Conservation (phyloP, 2,113 vertebrate species). For the Nannobrachium achirus region DNA sequence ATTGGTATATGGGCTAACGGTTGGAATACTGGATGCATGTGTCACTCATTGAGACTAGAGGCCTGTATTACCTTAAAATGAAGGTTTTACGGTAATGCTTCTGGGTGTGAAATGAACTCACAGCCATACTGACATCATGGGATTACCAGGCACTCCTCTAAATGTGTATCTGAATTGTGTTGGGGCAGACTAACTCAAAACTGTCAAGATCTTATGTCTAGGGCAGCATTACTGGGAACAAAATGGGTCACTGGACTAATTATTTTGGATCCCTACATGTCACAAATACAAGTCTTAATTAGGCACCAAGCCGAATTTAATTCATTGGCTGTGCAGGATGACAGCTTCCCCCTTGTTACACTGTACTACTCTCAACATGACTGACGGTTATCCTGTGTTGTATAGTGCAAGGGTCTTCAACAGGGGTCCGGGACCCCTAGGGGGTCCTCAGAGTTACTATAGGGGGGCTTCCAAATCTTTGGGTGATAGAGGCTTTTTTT, state of each 20-base stretch:
- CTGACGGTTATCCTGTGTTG: too few relatives aligned
- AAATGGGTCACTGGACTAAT: constrained; percentile 10
- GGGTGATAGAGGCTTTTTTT: too few relatives aligned
- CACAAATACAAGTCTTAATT: too few relatives aligned
- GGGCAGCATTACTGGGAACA: constrained; percentile 40
- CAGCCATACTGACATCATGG: background rate
- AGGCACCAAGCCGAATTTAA: too few relatives aligned
- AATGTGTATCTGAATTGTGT: constrained; percentile 18
- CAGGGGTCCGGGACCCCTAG: too few relatives aligned
- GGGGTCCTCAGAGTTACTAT: too few relatives aligned
- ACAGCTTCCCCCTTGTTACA: too few relatives aligned
- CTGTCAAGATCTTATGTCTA: constrained; percentile 20
- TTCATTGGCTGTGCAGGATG: too few relatives aligned
- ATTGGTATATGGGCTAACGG: constrained; percentile 30
- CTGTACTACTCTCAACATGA: too few relatives aligned
- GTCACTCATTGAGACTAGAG: constrained; percentile 14
- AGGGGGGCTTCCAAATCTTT: too few relatives aligned
- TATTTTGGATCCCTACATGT: constrained; percentile 41
- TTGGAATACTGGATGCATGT: constrained; percentile 2
- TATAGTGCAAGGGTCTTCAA: too few relatives aligned
- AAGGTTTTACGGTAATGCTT: constrained; percentile 18
- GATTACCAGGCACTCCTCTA: constrained; percentile 17
- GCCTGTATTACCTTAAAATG: background rate
- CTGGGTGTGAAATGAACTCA: background rate
- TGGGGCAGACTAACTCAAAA: constrained; percentile 14